Conservation (phyloP, 2,113 vertebrate species). For the Takifugu flavidus region DNA sequence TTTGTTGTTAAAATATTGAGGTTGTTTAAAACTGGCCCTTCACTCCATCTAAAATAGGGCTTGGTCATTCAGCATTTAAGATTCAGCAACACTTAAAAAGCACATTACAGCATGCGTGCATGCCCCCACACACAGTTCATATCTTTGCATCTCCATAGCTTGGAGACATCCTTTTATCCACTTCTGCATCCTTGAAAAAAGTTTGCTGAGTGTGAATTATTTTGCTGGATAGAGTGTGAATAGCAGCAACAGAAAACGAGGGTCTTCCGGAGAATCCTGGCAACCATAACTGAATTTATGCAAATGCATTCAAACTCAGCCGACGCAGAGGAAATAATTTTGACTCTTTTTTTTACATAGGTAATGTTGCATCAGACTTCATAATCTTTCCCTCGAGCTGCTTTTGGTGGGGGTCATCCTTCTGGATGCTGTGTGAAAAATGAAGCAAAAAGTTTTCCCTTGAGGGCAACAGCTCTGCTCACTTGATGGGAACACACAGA, state of each 20-base stretch:
- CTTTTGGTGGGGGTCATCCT: too few relatives aligned
- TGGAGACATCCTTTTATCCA: slow-evolving; percentile 31
- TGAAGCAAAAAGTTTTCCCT: too few relatives aligned
- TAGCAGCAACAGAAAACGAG: background rate
- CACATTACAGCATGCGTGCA: slow-evolving; percentile 24
- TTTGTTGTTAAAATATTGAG: slow-evolving; percentile 32
- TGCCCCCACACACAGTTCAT: slow-evolving; percentile 7
- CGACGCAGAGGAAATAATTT: slow-evolving; percentile 21
- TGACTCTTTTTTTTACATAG: slow-evolving; percentile 40
- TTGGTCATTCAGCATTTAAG: slow-evolving; percentile 43
- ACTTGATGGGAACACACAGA: too few relatives aligned
- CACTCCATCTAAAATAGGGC: slow-evolving; percentile 15
- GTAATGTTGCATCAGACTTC: background rate
- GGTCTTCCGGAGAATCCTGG: slow-evolving; percentile 3
- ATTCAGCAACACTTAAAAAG: slow-evolving; percentile 44
- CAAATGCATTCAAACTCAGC: slow-evolving; percentile 32
- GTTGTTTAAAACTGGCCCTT: slow-evolving; percentile 34
- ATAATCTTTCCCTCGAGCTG: too few relatives aligned
- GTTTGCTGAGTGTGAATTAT: slow-evolving; percentile 33
- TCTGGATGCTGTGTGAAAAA: too few relatives aligned
- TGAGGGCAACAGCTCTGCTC: too few relatives aligned
- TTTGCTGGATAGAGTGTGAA: slow-evolving; percentile 12
- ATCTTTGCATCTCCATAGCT: slow-evolving; percentile 14
- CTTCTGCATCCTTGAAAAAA: background rate
- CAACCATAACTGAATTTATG: slow-evolving; percentile 42